phyloP scores from a whole-genome alignment of 2,888 invertebrate species.

The Rotaria socialis region DNA sequence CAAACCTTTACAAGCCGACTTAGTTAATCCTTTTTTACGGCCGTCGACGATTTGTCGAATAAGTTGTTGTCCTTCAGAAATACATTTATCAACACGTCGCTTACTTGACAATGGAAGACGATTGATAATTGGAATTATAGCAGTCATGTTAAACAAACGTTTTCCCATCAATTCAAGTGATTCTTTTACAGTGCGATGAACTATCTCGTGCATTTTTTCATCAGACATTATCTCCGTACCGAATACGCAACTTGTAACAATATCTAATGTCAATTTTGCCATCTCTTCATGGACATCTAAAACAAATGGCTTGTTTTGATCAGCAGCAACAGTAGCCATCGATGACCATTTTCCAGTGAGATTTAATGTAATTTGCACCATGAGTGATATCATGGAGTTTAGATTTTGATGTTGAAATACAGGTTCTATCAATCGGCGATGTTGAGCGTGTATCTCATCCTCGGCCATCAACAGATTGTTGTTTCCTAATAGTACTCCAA shows the following conservation, averaged over 20 bases:
- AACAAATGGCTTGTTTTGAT: too few species aligned
- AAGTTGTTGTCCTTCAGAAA: too few species aligned
- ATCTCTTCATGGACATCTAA: too few species aligned
- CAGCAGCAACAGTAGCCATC: too few species aligned
- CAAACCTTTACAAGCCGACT: too few species aligned
- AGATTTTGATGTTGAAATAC: conserved; percentile 5
- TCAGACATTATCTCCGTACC: neutral
- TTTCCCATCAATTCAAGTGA: neutral
- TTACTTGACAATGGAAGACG: neutral
- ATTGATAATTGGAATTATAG: neutral
- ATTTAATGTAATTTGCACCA: neutral
- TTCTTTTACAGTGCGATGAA: neutral
- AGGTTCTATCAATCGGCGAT: conserved; percentile 4
- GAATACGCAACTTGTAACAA: neutral
- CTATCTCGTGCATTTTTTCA: neutral
- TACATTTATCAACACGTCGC: neutral
- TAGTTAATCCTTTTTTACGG: too few species aligned
- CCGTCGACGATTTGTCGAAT: too few species aligned
- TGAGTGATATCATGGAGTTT: conserved; percentile 8
- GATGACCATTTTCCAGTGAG: neutral
- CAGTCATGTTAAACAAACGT: neutral
- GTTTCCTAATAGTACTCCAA: neutral
- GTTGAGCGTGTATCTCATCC: neutral
- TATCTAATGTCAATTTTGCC: neutral
- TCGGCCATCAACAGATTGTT: neutral